Evolutionary conservation across 2,888 invertebrate species (phyloP), one percentile per base, ranked within the genome.

Genomic region (Troides oblongomaculatus): DNA sequence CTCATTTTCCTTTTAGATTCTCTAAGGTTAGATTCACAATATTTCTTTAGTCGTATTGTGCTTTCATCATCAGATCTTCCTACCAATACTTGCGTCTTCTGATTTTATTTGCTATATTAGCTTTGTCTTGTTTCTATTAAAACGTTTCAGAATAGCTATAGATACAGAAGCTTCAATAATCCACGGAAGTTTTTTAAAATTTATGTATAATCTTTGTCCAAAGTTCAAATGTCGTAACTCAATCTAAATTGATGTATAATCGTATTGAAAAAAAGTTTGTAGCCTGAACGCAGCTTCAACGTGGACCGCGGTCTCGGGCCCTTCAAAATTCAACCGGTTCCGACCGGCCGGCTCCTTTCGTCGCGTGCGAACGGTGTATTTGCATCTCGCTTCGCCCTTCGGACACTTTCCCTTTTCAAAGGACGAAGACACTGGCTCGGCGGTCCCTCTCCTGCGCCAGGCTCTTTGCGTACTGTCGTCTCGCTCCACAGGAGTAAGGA

Each of bases 391-490:
- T 87, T 81, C 80, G 79, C 85, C 89, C 87, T 87, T 87, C 86
- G 88, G 86, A 78, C 90, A 92, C 92, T 92, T 92, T 92, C 92
- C 92, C 91, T 92, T 92, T 92, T 91, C 83, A 92, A 92, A 91
- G 91, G 90, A 91, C 92, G 92, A 92, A 92, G 90, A 89, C 89
- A 86, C 86, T 79, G 76, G 73, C 66, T 77, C 50, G 59, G 56
- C 56, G 62, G 64, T 88, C 87, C 72, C 76, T 75, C 36, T 90
- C 76, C 2, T 12, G 2, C 77, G 0, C 60, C 23, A 18, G 0
- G 1, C 1, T 18, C 23, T 66, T 67, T 8, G 61, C 85, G 79
- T 78, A 1, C 75, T 3, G 63, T 57, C 56, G 75, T 90, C 85
- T 74, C 78, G 74, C n/a, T 85, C 81, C 64, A 68, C 75, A 76